phyloP scores from a whole-genome alignment of 2,888 invertebrate genomes.

The Ennomos quercinarius region DNA sequence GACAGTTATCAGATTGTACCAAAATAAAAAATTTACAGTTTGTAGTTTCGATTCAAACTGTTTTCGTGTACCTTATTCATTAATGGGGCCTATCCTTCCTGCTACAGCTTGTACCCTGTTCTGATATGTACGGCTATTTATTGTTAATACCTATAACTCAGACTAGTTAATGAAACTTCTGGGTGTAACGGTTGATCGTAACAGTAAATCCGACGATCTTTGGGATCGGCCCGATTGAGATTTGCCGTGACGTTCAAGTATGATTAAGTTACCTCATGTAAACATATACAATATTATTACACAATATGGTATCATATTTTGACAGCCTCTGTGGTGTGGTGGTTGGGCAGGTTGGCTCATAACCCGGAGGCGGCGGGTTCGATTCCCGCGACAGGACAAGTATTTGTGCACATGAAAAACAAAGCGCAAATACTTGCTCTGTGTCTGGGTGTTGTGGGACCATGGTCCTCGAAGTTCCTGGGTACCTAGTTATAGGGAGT shows the following conservation, averaged over 20 bases:
- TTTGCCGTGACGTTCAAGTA: constrained; percentile 32
- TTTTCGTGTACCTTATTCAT: constrained; percentile 23
- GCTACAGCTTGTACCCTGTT: constrained; percentile 25
- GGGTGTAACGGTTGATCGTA: constrained; percentile 37
- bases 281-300: constrained; percentile 10
- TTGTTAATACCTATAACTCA: constrained; percentile 37
- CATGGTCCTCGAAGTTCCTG: too few relatives aligned
- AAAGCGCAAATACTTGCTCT: too few relatives aligned
- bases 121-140: constrained; percentile 34
- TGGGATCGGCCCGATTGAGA: constrained; percentile 34
- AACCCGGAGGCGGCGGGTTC: too few relatives aligned
- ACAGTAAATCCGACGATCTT: constrained; percentile 35
- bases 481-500: too few relatives aligned
- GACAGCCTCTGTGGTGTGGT: too few relatives aligned
- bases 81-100: constrained; percentile 25
- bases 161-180: constrained; percentile 39
- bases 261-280: constrained; percentile 18
- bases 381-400: too few relatives aligned
- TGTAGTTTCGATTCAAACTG: background rate
- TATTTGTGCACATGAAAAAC: too few relatives aligned
- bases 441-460: too few relatives aligned
- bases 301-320: constrained; percentile 17
- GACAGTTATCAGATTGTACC: too few relatives aligned
- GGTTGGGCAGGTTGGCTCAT: too few relatives aligned
- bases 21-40: background rate